phyloP scores from a whole-genome alignment of 2,113 vertebrate species.

The Chelonoidis abingdonii region DNA sequence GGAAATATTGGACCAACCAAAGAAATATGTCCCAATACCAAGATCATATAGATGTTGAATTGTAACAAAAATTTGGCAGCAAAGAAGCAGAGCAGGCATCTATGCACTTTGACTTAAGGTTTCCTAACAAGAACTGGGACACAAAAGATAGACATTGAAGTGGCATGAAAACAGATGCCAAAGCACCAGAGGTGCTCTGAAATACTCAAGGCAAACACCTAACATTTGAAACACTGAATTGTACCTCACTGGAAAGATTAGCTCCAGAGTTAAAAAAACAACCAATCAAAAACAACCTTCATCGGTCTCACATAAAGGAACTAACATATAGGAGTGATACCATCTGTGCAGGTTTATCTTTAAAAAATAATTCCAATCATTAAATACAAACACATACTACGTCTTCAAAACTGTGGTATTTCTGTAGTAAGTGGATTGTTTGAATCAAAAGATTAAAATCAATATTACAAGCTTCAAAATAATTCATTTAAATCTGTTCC shows the following conservation, averaged over 20 bases:
- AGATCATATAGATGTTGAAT: not conserved
- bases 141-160: not conserved
- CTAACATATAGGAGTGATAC: not conserved
- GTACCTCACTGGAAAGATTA: not conserved
- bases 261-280: not conserved
- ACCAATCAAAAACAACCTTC: not conserved
- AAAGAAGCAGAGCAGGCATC: not conserved
- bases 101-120: not conserved
- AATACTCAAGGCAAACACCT: not conserved
- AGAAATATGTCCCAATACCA: not conserved
- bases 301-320: not conserved
- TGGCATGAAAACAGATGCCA: not conserved
- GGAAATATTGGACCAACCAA: not conserved
- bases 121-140: not conserved
- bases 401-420: not conserved
- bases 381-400: not conserved
- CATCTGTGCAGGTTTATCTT: not conserved
- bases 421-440: not conserved
- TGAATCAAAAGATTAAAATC: not conserved
- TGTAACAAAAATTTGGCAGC: not conserved
- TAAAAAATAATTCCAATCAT: not conserved
- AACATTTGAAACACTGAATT: not conserved
- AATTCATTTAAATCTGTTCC: not conserved
- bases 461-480: not conserved
- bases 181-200: not conserved